These are phyloP conservation scores for Plecturocebus donacophilus DNA, from an alignment of 2,113 vertebrate species.

Conservation along the genomic window DNA sequence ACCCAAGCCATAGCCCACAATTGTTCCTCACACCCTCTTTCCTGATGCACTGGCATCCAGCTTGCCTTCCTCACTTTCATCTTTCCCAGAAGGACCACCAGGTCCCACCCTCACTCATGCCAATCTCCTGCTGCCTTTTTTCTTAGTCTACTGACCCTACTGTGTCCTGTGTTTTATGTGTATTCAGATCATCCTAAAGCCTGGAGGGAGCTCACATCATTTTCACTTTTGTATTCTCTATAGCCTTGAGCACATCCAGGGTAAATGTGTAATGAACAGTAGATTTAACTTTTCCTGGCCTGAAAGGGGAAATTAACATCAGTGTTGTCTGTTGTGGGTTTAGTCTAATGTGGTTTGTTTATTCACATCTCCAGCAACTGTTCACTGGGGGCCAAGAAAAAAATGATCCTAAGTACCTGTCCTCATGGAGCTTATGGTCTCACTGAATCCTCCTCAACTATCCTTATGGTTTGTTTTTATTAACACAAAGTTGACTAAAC, in stretches of 20 bases:
- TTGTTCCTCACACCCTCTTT: neutral
- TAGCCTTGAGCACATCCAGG: neutral
- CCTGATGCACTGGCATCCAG: neutral
- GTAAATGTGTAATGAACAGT: neutral
- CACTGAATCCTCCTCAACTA: neutral
- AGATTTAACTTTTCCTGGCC: neutral
- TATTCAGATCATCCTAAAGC: neutral
- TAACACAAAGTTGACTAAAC: neutral
- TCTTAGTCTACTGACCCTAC: neutral
- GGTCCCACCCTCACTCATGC: fast-evolving
- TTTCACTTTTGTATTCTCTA: neutral
- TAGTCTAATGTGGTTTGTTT: neutral
- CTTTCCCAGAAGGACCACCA: neutral
- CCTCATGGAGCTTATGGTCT: neutral
- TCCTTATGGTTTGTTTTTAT: neutral
- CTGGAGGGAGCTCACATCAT: neutral
- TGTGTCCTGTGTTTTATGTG: neutral
- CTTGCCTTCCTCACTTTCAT: neutral
- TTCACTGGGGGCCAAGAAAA: neutral
- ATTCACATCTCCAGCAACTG: neutral
- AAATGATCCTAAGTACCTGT: neutral
- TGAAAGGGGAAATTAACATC: neutral
- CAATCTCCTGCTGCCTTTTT: neutral
- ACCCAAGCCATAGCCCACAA: neutral
- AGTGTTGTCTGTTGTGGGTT: neutral